Base-by-base conservation (phyloP, 2,797 vertebrate species). In the Arrhamphus sclerolepis region DNA sequence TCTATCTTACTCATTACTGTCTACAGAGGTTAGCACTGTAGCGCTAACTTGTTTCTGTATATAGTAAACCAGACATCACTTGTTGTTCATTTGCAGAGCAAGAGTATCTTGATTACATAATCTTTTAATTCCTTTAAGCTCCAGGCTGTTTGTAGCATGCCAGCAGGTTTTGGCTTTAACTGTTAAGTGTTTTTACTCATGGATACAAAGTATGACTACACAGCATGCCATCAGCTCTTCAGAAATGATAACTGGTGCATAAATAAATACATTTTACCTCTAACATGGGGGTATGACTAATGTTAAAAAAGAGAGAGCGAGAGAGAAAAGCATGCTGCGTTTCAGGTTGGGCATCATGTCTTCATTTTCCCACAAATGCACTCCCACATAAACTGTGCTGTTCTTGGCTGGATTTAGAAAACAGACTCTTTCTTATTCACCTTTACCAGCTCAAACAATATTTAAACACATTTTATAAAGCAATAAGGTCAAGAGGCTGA, bases 51-150 rank as follows among this genome's bases (percentile, higher is more conserved):
- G 10, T 10, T 11, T 34, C 6, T 34, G 10, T 34, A 34, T 10
- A 13, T 34, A 9, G 8, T 34, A 2, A 34, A 34, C 31, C 24
- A 20, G 62, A 62, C 41, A 46, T 55, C 11, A 72, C 52, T 57
- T 66, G 53, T 67, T 73, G 61, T 86, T 68, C 53, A 6, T 42
- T 48, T 56, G 24, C 31, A 62, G 66, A 42, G 34, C 0, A 16
- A 58, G 70, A 72, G 73, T 84, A 61, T 82, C 58, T 75, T 76
- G 66, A 81, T 78, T 76, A 67, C 53, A 8, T 91, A 90, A 91
- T 89, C 85, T 79, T 74, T 82, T 90, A 90, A 91, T 80, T 77
- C 77, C 63, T 76, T 55, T 81, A 90, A 90, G 73, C 79, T 74
- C 56, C 47, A 5, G 38, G 55, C 52, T 60, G 73, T 72, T 72